Evolutionary conservation across 92 coral and sea anemone species (phyloP).

Genomic region (Metridium senile): DNA sequence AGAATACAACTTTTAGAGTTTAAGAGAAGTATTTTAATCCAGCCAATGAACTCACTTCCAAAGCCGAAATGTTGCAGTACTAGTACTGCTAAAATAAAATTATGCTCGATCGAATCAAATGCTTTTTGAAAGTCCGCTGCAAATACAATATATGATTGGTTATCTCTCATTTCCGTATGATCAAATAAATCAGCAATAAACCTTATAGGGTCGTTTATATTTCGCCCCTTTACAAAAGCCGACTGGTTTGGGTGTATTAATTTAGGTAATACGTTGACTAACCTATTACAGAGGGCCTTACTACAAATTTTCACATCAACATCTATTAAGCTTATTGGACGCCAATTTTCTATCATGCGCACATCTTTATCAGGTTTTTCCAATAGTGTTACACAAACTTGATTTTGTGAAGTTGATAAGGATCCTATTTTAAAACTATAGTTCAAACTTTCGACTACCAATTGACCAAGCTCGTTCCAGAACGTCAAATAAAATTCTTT

Average conservation of each 20-base stretch:
- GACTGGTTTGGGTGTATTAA: slow-evolving; percentile 34
- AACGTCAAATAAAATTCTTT: slow-evolving; percentile 21
- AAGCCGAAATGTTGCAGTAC: slow-evolving; percentile 17
- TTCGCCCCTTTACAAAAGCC: slow-evolving; percentile 30
- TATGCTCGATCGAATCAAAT: too few relatives aligned
- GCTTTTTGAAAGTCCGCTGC: too few relatives aligned
- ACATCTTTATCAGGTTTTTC: slow-evolving; percentile 33
- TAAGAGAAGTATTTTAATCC: neutral
- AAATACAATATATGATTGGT: slow-evolving; percentile 1
- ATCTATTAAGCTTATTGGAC: too few relatives aligned
- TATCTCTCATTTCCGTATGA: neutral
- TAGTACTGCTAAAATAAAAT: too few relatives aligned
- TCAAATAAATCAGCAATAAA: slow-evolving; percentile 31
- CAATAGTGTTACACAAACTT: slow-evolving; percentile 26
- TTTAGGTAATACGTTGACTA: slow-evolving; percentile 23
- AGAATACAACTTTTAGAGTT: neutral
- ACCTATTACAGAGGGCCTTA: too few relatives aligned
- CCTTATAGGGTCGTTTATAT: slow-evolving; percentile 17
- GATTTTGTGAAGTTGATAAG: slow-evolving; percentile 22
- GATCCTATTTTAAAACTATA: slow-evolving; percentile 11
- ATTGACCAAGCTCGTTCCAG: slow-evolving; percentile 17
- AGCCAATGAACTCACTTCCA: too few relatives aligned
- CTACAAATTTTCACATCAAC: too few relatives aligned
- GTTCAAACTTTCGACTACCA: slow-evolving; percentile 18
- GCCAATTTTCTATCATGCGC: slow-evolving; percentile 19